Percentiles rank a stretch among this genome's conserved stretches.
These are phyloP conservation scores for Danio albolineatus DNA, from an alignment of 2,797 vertebrate genomes.

Conservation along the genomic window DNA sequence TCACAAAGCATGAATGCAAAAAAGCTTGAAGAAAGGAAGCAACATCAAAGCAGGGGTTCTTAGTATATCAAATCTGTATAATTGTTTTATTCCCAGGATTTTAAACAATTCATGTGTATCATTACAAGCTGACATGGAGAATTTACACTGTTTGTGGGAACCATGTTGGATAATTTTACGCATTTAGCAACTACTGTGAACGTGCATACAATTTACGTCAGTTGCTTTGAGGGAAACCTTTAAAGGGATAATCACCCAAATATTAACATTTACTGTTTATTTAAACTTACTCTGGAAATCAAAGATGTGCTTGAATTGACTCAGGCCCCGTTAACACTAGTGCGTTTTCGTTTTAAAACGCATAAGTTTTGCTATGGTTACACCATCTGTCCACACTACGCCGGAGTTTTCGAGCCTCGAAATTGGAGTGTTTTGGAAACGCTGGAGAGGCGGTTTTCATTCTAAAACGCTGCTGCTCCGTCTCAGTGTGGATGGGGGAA, in stretches of 20 bases:
- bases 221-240: not conserved
- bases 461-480: no score
- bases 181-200: not conserved
- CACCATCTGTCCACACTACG: no score
- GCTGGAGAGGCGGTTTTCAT: no score
- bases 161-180: not conserved
- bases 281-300: no score
- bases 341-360: no score
- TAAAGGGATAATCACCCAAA: not conserved
- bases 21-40: slow-evolving; percentile 15
- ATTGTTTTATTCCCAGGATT: slow-evolving; percentile 38
- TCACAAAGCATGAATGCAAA: slow-evolving; percentile 39
- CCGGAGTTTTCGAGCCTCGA: no score
- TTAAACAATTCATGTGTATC: not conserved
- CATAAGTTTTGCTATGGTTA: no score
- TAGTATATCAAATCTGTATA: slow-evolving; percentile 5
- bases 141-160: slow-evolving; percentile 15
- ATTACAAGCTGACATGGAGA: slow-evolving; percentile 21
- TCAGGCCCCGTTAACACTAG: no score
- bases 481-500: no score
- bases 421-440: no score
- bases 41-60: slow-evolving; percentile 35
- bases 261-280: no score
- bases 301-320: no score
- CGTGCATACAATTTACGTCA: not conserved